Base-by-base conservation (phyloP, 2,113 vertebrate species). In the Platichthys stellatus region DNA sequence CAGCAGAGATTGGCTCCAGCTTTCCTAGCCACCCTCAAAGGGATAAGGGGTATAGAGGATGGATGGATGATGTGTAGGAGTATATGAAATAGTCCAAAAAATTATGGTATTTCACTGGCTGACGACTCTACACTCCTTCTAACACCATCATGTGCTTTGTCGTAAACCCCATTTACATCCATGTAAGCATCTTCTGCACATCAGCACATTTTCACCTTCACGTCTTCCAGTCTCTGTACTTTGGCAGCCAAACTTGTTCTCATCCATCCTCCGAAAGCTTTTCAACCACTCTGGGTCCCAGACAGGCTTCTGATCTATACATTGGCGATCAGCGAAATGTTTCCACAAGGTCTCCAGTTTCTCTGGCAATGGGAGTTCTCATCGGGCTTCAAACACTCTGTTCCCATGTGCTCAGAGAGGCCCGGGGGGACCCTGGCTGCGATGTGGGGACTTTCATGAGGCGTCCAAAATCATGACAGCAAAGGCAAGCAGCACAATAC, bases 341-440 rank as follows among this genome's bases (percentile, higher is more conserved):
- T 86, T 82, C 59, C 69, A 67, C 5, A 7, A 58, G 24, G 35
- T 57, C 73, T 85, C 66, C 20, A 57, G 83, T 85, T 88, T 86
- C 79, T 83, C 63, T 64, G 76, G 79, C 53, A 45, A 73, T 62
- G 31, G 21, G 61, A 40, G 47, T 53, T 51, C 73, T 70, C 28
- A 47, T 69, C 9, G 5, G 74, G 60, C 61, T 12, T 35, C 69
- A 84, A 51, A 49, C 47, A 74, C 82, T 82, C 64, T 70, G 73
- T 86, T 90, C 84, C 74, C 86, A 79, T 75, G 76, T 83, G 75
- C 53, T 82, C 67, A 80, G 59, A 78, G 85, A 86, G 72, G 76
- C 63, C 72, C 66, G 2, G 65, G 79, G 74, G 74, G 70, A 84
- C 76, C 77, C 51, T 76, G 67, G 11, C 60, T 79, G 67, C 56